A percentile compares a stretch with the other conserved stretches of the same genome.
phyloP scores from a whole-genome alignment of 2,113 vertebrate species.

The Irena cyanogastra region DNA sequence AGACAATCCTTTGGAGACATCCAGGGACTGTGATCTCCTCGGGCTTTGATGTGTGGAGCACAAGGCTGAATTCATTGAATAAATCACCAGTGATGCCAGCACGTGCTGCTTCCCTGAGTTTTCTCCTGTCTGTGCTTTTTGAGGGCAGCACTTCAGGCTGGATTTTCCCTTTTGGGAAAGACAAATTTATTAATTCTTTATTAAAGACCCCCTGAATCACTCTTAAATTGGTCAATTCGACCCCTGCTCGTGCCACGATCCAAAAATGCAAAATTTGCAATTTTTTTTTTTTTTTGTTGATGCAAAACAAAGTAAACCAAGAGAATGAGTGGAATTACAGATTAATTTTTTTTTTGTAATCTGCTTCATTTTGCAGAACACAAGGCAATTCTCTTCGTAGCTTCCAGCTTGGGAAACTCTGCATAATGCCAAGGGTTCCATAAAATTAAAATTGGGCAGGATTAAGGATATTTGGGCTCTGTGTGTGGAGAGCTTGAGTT shows the following conservation, averaged over 20 bases:
- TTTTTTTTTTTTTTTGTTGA: not conserved
- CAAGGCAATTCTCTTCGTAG: not conserved
- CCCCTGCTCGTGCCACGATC: accelerated
- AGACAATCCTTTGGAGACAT: not conserved
- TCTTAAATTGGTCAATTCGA: accelerated
- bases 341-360: not conserved
- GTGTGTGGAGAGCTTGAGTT: not conserved
- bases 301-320: not conserved
- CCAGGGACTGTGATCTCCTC: not conserved
- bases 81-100: not conserved
- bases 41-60: not conserved
- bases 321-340: not conserved
- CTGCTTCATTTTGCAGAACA: not conserved
- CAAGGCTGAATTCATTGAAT: not conserved
- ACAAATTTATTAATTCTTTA: too few relatives aligned
- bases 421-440: not conserved
- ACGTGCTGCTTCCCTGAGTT: not conserved
- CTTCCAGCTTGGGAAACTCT: not conserved
- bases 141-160: not conserved
- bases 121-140: not conserved
- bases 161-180: not conserved
- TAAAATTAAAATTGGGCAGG: not conserved
- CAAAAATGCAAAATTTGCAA: not conserved
- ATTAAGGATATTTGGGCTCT: not conserved
- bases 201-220: not conserved